Evolutionary conservation across 1,140 invertebrate genomes (phyloP), one percentile per base, ranked within the genome.

Genomic region (Bombus pyrosoma): DNA sequence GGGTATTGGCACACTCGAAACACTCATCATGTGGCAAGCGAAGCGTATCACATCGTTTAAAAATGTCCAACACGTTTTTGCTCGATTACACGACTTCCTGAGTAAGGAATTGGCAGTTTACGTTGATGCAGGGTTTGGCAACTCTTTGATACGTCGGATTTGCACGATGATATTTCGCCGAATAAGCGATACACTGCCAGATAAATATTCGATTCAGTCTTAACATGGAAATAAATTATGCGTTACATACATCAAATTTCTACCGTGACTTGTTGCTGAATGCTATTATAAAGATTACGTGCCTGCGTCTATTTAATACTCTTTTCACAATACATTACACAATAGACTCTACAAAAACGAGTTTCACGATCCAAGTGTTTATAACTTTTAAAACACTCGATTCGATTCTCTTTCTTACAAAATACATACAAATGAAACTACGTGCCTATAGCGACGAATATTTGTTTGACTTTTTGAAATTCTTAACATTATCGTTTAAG

Each of bases 1-100:
- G 83, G 39, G n/a, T 80, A 90, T 94, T 94, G 93, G 93, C 93
- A 94, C 93, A 88, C 86, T 91, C 86, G 91, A 91, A 88, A 91
- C 43, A 90, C 78, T 90, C 77, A 89, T 91, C 79, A 88, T 73
- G 86, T 81, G 87, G 81, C 86, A 93, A 93, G 84, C 92, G 80
- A 89, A 90, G 87, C 88, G 68, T 91, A 89, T 91, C 90, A 86
- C 91, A 89, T 91, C 64, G 28, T 62, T 89, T 47, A 59, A 68
- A 83, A 86, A 86, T 77, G 12, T 62, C 71, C 32, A 59, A 47
- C 37, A 9, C 10, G 18, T 57, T 41, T 41, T n/a, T 41, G 25
- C 5, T 37, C 62, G 28, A 64, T 81, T 73, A 37, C 72, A 53
- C 69, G 28, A 37, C 43, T 86, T 87, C 81, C 88, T 77, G 74